Evolutionary conservation across 2,888 invertebrate species (phyloP).

Genomic region (Abscondita cerata): DNA sequence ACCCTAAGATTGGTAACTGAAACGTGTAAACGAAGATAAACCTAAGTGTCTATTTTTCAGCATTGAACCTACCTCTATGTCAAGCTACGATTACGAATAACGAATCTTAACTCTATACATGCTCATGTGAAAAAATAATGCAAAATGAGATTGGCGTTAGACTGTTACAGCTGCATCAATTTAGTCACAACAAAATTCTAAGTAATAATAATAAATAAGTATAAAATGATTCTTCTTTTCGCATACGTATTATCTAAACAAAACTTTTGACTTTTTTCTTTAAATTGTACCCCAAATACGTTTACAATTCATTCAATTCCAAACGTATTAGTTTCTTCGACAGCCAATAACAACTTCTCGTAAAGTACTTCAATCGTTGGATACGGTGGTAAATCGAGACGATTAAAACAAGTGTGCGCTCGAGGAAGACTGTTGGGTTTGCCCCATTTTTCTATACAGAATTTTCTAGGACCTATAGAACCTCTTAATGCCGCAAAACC

Average conservation of each 20-base stretch:
- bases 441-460: conserved; percentile 98
- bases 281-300: background rate
- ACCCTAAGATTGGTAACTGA: conserved; percentile 43
- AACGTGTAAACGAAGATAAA: conserved; percentile 19
- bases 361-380: conserved; percentile 89
- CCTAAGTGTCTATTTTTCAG: background rate
- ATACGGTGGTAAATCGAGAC: conserved; percentile 95
- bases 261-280: background rate
- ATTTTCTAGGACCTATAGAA: conserved; percentile 93
- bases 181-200: conserved; percentile 18
- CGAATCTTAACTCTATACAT: conserved; percentile 20
- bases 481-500: conserved; percentile 95
- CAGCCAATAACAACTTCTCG: conserved; percentile 90
- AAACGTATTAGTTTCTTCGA: conserved; percentile 95
- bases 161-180: conserved; percentile 27
- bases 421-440: conserved; percentile 92
- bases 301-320: conserved; percentile 80
- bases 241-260: background rate
- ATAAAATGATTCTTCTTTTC: background rate
- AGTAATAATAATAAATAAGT: background rate
- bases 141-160: background rate
- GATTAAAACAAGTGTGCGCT: conserved; percentile 98
- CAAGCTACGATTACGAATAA: conserved; percentile 23
- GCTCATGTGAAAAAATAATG: conserved; percentile 23
- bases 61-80: conserved; percentile 3